Base-by-base conservation (phyloP, 2,113 vertebrate genomes). In the Ceyx margarethae region DNA sequence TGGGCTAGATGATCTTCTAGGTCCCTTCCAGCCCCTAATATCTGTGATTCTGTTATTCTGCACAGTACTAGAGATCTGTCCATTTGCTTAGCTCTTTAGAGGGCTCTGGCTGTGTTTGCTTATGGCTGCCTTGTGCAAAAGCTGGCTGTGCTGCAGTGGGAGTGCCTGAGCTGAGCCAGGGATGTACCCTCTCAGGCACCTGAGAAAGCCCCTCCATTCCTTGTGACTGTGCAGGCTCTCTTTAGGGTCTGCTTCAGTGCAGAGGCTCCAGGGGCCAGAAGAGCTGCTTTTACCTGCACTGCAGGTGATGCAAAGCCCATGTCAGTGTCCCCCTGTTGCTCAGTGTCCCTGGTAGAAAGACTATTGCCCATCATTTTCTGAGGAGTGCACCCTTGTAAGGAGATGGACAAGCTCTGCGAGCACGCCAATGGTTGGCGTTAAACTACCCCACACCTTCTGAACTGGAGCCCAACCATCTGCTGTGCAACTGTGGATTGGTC, bases 401-500 rank as follows among this genome's bases (percentile, higher is more conserved):
- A 5, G 3, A 54, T 14, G 67, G 84, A 84, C 1, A 6, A 83
- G 45, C 25, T 50, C 87, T 12, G 11, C 1, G 2, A 76, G 31
- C 0, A 0, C 85, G 87, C 66, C 64, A 46, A 1, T 3, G 61
- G 65, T 68, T 4, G 33, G 48, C 81, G 61, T 50, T 57, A 54
- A 89, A 81, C 3, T 10, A 50, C 72, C 58, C 56, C 1, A 0
- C 66, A 92, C 69, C 86, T 84, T 75, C 86, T 92, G 89, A 94
- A 64, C 61, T 13, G 33, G 6, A 93, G 86, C 74, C 81, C 83
- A 61, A 64, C 81, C 86, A 64, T 90, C 77, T 92, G 91, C 77
- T 89, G 31, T 12, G 19, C 73, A 83, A 62, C 22, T 26, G 53
- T 53, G 84, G 57, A 40, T 53, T 75, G 93, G 93, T 78, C 91